These are phyloP conservation scores for Folsomia manolachei DNA, from an alignment of 2,888 invertebrate genomes.

Conservation along the genomic window DNA sequence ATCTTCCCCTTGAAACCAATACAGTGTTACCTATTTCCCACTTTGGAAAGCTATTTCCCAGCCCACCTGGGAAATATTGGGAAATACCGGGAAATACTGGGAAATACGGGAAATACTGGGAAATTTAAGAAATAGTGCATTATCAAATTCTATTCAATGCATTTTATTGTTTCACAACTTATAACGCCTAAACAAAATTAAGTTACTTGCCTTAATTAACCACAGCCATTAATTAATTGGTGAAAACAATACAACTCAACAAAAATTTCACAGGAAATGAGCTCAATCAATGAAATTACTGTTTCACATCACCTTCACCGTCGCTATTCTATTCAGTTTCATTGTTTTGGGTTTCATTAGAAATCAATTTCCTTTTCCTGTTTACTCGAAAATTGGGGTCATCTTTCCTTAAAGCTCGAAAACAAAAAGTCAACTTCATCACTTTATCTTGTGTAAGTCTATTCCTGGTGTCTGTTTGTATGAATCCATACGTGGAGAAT, in stretches of 20 bases:
- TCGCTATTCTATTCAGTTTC: too few species aligned
- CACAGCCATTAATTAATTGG: too few species aligned
- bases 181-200: too few species aligned
- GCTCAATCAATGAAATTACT: too few species aligned
- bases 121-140: background rate
- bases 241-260: too few species aligned
- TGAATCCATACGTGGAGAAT: slow-evolving; percentile 15
- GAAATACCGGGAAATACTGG: background rate
- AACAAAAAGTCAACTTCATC: slow-evolving; percentile 14
- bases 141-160: background rate
- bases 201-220: too few species aligned
- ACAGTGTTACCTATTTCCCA: background rate
- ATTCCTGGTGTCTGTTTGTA: slow-evolving; percentile 9
- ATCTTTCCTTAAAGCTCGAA: background rate
- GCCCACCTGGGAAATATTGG: background rate
- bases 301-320: too few species aligned
- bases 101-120: background rate
- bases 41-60: background rate
- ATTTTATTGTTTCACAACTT: too few species aligned
- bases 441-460: slow-evolving; percentile 11
- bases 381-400: background rate
- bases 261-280: too few species aligned
- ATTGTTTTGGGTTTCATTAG: too few species aligned
- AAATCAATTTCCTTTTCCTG: background rate
- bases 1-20: too few species aligned